These are phyloP conservation scores for Porites evermanni DNA, from an alignment of 92 coral and sea anemone genomes.

Conservation along the genomic window DNA sequence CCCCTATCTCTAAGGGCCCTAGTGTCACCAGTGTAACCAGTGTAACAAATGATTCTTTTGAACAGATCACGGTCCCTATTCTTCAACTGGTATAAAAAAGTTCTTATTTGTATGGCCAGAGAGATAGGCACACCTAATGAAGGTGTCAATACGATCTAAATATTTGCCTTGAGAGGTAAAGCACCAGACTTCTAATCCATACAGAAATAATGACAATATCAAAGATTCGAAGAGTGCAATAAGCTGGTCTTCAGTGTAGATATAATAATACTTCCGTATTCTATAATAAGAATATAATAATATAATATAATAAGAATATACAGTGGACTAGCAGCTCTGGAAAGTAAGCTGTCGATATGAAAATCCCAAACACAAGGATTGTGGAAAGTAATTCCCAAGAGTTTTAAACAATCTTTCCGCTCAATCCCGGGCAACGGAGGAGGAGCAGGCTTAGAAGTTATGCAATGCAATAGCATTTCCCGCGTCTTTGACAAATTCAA, in stretches of 20 bases:
- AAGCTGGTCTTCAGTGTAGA: constrained; percentile 50
- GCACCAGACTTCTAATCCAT: constrained; percentile 53
- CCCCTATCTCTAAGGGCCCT: no score
- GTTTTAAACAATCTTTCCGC: constrained; percentile 37
- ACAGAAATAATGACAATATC: constrained; percentile 53
- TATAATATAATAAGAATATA: constrained; percentile 16
- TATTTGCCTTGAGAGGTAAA: constrained; percentile 43
- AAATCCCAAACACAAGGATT: constrained; percentile 47
- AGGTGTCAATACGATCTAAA: no score
- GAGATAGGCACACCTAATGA: background rate
- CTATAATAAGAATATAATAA: background rate
- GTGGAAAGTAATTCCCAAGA: constrained; percentile 54
- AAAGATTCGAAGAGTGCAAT: constrained; percentile 38
- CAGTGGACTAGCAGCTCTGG: constrained; percentile 54
- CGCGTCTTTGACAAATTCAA: constrained; percentile 45
- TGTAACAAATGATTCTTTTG: no score
- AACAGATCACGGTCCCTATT: background rate
- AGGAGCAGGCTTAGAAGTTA: constrained; percentile 40
- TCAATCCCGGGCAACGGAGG: constrained; percentile 33
- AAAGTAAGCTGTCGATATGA: constrained; percentile 34
- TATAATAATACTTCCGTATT: constrained; percentile 61
- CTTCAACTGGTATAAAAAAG: background rate
- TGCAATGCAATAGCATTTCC: constrained; percentile 46
- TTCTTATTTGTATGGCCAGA: background rate
- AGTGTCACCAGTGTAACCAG: no score